Evolutionary conservation across 2,113 vertebrate genomes (phyloP).

Genomic region (Pygoscelis adeliae): DNA sequence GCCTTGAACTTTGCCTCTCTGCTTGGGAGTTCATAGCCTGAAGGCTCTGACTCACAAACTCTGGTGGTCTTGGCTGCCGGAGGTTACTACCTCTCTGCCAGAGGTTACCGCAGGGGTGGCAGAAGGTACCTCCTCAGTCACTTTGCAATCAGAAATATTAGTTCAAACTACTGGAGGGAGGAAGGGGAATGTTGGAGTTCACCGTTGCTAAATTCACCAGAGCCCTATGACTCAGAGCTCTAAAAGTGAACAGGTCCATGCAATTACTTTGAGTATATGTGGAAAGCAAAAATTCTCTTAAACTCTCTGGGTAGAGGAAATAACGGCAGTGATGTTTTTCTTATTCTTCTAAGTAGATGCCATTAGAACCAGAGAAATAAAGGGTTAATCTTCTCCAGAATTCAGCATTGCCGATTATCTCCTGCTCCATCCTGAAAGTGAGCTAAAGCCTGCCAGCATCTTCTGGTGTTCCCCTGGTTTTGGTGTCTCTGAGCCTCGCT

Average conservation of each 20-base stretch:
- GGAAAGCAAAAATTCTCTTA: background rate
- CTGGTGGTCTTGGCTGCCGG: background rate
- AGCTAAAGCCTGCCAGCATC: background rate
- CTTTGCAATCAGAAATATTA: background rate
- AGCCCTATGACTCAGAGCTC: background rate
- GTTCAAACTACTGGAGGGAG: background rate
- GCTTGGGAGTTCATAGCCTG: background rate
- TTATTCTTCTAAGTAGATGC: background rate
- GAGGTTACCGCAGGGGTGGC: background rate
- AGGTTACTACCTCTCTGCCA: background rate
- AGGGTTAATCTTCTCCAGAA: background rate
- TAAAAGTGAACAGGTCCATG: background rate
- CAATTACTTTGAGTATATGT: background rate
- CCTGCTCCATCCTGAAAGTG: background rate
- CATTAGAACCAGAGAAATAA: background rate
- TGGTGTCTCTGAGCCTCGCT: background rate
- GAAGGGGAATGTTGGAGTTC: background rate
- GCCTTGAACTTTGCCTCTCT: slow-evolving; percentile 10
- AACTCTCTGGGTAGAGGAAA: background rate
- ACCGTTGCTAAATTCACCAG: background rate
- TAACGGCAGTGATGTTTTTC: background rate
- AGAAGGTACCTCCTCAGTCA: background rate
- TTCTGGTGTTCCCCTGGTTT: background rate
- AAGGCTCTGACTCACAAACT: slow-evolving; percentile 8
- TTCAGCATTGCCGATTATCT: background rate